Conservation (phyloP, 2,888 invertebrate genomes). For the Emmelina monodactyla region DNA sequence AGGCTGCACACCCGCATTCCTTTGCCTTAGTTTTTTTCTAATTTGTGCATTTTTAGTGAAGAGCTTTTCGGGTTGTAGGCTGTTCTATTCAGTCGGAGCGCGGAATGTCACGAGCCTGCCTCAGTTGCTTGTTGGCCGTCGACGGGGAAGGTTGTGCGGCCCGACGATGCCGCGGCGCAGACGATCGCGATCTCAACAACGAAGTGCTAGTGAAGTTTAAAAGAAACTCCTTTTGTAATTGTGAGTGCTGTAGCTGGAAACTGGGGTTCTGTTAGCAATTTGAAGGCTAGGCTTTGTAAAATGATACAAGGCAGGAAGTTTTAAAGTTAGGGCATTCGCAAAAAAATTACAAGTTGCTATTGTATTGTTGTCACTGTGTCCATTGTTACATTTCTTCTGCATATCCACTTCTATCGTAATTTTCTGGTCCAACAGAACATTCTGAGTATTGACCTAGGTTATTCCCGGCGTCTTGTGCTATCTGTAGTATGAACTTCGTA, state of each 20-base stretch:
- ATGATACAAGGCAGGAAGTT: too few relatives aligned
- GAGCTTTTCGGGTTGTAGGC: conserved; percentile 35
- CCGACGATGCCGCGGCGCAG: conserved; percentile 27
- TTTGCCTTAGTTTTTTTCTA: conserved; percentile 39
- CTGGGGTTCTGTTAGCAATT: conserved; percentile 11
- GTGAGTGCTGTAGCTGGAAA: conserved; percentile 1
- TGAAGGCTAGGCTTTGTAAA: too few relatives aligned
- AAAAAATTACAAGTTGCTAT: too few relatives aligned
- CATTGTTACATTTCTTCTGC: too few relatives aligned
- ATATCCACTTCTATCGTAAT: too few relatives aligned
- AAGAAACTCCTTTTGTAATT: conserved; percentile 33
- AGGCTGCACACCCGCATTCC: conserved; percentile 32
- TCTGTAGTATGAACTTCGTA: too few relatives aligned
- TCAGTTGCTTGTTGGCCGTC: conserved; percentile 44
- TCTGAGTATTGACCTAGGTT: too few relatives aligned
- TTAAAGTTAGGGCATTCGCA: too few relatives aligned
- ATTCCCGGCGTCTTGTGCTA: too few relatives aligned
- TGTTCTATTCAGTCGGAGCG: conserved; percentile 38
- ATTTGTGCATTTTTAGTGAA: conserved; percentile 50
- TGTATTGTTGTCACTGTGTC: too few relatives aligned
- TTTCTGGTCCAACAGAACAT: too few relatives aligned
- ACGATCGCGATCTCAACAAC: conserved; percentile 17
- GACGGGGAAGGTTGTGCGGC: conserved; percentile 39
- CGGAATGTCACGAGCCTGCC: conserved; percentile 17
- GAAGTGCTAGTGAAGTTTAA: conserved; percentile 23